These are phyloP conservation scores for Pardalotus punctatus DNA, from an alignment of 2,113 vertebrate genomes.

Conservation along the genomic window DNA sequence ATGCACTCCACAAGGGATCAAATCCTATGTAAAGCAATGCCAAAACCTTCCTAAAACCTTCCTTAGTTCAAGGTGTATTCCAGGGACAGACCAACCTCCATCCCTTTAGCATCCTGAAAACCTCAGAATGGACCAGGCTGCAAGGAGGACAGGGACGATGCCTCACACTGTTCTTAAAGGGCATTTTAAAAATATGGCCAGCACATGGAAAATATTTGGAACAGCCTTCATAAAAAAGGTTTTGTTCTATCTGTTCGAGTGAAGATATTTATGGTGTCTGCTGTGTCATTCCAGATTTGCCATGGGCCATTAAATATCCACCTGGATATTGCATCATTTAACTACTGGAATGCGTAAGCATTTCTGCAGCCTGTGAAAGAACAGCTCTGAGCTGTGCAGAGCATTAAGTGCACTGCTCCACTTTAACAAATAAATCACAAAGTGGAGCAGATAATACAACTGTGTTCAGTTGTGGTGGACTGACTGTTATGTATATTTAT, in stretches of 20 bases:
- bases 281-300: slow-evolving; percentile 65
- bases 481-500: slow-evolving; percentile 13
- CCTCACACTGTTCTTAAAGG: background rate
- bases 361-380: slow-evolving; percentile 53
- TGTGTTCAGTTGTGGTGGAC: slow-evolving; percentile 15
- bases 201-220: slow-evolving; percentile 50
- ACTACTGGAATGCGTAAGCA: slow-evolving; percentile 70
- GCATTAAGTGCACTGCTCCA: background rate
- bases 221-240: slow-evolving; percentile 51
- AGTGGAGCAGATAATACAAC: slow-evolving; percentile 42
- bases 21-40: background rate
- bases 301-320: slow-evolving; percentile 68
- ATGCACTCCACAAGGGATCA: background rate
- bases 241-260: slow-evolving; percentile 56
- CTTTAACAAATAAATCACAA: slow-evolving; percentile 59
- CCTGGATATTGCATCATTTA: slow-evolving; percentile 73
- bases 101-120: background rate
- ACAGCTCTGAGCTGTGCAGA: slow-evolving; percentile 17
- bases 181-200: slow-evolving; percentile 48
- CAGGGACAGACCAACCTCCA: background rate
- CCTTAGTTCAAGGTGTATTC: background rate
- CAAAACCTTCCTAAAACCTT: background rate
- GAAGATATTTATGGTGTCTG: slow-evolving; percentile 68
- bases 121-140: background rate
- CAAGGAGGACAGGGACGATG: background rate